These are phyloP conservation scores for Neodontobutis hainanensis DNA, from an alignment of 2,113 vertebrate species.

Conservation along the genomic window DNA sequence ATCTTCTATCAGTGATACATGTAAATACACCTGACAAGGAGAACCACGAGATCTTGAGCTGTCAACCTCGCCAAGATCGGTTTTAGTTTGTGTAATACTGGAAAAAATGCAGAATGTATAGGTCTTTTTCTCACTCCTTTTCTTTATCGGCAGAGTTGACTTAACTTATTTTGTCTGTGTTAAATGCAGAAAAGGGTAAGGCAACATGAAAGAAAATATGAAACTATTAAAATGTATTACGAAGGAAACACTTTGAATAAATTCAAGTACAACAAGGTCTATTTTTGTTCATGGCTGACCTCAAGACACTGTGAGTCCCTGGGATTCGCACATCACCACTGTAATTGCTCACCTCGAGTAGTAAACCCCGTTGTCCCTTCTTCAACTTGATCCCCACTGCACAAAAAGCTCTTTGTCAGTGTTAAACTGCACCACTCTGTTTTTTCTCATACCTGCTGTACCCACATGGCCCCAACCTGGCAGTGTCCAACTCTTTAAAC, in stretches of 20 bases:
- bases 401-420: slow-evolving; percentile 65
- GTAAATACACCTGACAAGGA: neutral
- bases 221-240: no score
- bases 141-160: no score
- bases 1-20: neutral
- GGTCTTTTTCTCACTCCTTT: no score
- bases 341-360: slow-evolving; percentile 73
- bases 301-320: slow-evolving; percentile 58
- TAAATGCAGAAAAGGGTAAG: neutral
- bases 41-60: neutral
- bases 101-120: no score
- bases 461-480: slow-evolving; percentile 48
- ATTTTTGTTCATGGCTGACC: slow-evolving; percentile 44
- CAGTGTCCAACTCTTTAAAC: slow-evolving; percentile 36
- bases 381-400: slow-evolving; percentile 47
- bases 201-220: slow-evolving; percentile 7
- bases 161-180: no score
- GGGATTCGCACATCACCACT: slow-evolving; percentile 66
- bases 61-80: neutral
- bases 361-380: slow-evolving; percentile 56
- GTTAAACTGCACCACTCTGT: slow-evolving; percentile 54
- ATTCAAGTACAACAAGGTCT: neutral
- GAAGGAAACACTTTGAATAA: no score
- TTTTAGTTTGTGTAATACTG: no score
- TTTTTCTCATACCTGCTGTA: slow-evolving; percentile 52